Evolutionary conservation across 30 jellyfish, hydroid and myxozoan genomes (phyloP).

Genomic region (Aurelia sp.): DNA sequence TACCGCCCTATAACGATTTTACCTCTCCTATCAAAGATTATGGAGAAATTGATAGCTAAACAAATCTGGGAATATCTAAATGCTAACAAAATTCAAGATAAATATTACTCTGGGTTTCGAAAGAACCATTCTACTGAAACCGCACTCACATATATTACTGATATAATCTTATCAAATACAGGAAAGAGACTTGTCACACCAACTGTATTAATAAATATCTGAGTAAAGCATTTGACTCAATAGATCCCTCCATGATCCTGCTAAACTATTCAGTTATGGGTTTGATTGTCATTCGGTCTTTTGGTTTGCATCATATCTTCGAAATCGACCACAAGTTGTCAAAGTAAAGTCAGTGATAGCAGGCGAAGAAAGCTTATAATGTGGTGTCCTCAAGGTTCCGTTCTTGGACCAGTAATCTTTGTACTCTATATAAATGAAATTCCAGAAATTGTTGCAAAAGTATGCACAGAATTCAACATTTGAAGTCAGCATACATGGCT

Average conservation of each 20-base stretch:
- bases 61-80: constrained; percentile 38
- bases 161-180: too few species aligned
- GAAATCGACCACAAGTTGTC: constrained; percentile 27
- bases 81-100: not conserved
- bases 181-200: too few species aligned
- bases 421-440: too few species aligned
- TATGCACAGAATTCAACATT: constrained; percentile 10
- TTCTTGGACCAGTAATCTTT: constrained; percentile 1
- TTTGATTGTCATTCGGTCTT: constrained; percentile 10
- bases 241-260: not conserved
- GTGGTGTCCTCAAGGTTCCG: constrained; percentile 19
- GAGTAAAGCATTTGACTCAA: too few species aligned
- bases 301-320: constrained; percentile 9
- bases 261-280: constrained; percentile 15
- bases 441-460: not conserved
- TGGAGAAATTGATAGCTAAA: constrained; percentile 33
- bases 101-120: not conserved
- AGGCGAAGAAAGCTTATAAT: not conserved
- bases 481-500: constrained; percentile 28
- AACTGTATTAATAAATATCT: too few species aligned
- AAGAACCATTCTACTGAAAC: too few species aligned
- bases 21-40: too few species aligned
- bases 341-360: constrained; percentile 9
- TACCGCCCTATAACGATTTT: too few species aligned
- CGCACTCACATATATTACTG: too few species aligned